A percentile compares a stretch with the other conserved stretches of the same genome.
Conservation (phyloP, 2,113 vertebrate genomes). For the Nyctibius bracteatus region DNA sequence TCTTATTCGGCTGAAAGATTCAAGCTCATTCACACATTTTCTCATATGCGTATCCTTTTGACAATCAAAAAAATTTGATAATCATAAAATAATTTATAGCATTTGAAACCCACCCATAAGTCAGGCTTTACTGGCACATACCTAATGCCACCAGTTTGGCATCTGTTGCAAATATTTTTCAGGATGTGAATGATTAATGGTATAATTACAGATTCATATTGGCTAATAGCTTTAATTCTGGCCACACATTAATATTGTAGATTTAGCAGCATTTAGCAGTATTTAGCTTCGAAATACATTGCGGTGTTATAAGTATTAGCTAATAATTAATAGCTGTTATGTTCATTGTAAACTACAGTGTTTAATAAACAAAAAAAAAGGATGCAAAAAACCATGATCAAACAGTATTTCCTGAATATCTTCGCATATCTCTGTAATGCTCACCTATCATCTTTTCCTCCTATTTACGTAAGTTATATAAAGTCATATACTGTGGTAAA, state of each 20-base stretch:
- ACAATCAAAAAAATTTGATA: neutral
- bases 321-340: neutral
- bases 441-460: neutral
- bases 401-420: neutral
- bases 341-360: neutral
- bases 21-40: neutral
- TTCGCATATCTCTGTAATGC: neutral
- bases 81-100: neutral
- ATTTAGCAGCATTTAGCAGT: neutral
- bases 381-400: neutral
- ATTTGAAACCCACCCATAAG: neutral
- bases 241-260: neutral
- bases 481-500: neutral
- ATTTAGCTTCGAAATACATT: neutral
- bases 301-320: neutral
- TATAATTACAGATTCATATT: neutral
- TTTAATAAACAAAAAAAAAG: neutral
- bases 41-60: neutral
- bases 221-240: neutral
- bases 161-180: neutral
- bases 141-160: neutral
- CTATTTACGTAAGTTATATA: neutral
- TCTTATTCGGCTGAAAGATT: neutral
- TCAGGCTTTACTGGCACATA: neutral
- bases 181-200: neutral